A percentile compares a stretch with the other conserved stretches of the same genome.
Conservation (phyloP, 2,888 invertebrate species). For the Asteroscopus sphinx region DNA sequence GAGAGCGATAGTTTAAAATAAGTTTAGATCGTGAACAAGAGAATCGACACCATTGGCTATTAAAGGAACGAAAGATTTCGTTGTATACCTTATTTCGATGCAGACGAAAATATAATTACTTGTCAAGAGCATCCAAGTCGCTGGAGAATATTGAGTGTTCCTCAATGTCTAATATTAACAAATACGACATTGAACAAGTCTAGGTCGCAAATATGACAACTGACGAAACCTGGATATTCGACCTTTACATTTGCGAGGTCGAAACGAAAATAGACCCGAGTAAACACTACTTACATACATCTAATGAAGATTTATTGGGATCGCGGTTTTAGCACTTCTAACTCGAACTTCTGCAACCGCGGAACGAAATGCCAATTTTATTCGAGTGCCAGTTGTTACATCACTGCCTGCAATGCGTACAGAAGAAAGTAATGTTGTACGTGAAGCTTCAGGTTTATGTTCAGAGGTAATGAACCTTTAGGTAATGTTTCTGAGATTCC, state of each 20-base stretch:
- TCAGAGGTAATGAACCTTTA: conserved; percentile 23
- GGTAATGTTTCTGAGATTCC: conserved; percentile 24
- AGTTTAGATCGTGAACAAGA: conserved; percentile 13
- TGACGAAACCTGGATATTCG: conserved; percentile 64
- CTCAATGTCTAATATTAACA: conserved; percentile 42
- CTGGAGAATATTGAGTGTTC: conserved; percentile 11
- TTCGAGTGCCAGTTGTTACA: conserved; percentile 44
- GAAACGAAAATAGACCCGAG: conserved; percentile 61
- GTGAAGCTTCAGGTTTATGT: conserved; percentile 33
- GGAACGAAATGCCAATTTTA: conserved; percentile 25
- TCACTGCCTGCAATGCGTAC: conserved; percentile 54
- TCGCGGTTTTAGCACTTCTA: conserved; percentile 33
- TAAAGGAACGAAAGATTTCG: neutral
- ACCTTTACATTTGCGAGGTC: conserved; percentile 65
- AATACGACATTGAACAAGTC: conserved; percentile 60
- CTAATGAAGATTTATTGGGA: conserved; percentile 51
- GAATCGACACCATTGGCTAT: conserved; percentile 3
- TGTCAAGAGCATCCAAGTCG: conserved; percentile 4
- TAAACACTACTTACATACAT: conserved; percentile 50
- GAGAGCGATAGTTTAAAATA: too few species aligned
- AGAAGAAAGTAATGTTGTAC: conserved; percentile 18
- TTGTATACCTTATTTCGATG: neutral
- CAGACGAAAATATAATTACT: conserved; percentile 7
- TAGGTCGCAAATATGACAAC: conserved; percentile 63
- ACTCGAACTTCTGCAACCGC: conserved; percentile 24